Base-by-base conservation (phyloP, 2,113 vertebrate genomes). In the Mola mola region DNA sequence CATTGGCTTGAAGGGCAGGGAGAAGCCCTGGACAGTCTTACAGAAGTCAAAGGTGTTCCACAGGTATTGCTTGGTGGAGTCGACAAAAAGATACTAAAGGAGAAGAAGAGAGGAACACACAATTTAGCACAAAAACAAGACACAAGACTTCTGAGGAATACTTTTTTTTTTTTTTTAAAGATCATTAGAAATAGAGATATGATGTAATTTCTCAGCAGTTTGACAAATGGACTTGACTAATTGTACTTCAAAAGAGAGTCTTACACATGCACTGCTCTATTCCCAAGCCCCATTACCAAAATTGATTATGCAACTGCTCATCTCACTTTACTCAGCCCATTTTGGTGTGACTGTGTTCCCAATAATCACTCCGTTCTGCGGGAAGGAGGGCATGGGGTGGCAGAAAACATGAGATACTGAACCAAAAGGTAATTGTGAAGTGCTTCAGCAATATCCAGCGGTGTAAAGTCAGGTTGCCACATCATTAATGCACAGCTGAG, bases 11-110 rank as follows among this genome's bases (percentile, higher is more conserved):
- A 99, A 99, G 2, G 95, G 95, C 25, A 95, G 87, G 0, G 94
- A 80, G 86, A 98, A 96, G 56, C 94, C 95, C 37, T 94, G 93
- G 5, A 98, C 77, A 0, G 67, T 94, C 76, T 81, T 91, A 73
- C 96, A 98, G 89, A 98, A 98, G 91, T 99, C 94, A 0, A 93
- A 94, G 0, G 95, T 96, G 90, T 95, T 94, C 97, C 97, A 99
- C 52, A 99, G 89, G 84, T 93, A 97, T 2, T 92, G 91, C 58
- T 93, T 92, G 0, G 92, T 94, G 28, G 94, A 93, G 0, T 99
- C 97, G 0, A 93, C 94, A 1, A 99, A 99, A 62, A 99, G 93
- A 50, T 99, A 99, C 97, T 99, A 88, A 13, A 1, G 46, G 37
- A 48, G 22, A 40, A 28, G 15, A 16, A 16, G 19, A 46, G 12